Evolutionary conservation across 1,140 invertebrate species (phyloP).

Genomic region (Liolophura sinensis): DNA sequence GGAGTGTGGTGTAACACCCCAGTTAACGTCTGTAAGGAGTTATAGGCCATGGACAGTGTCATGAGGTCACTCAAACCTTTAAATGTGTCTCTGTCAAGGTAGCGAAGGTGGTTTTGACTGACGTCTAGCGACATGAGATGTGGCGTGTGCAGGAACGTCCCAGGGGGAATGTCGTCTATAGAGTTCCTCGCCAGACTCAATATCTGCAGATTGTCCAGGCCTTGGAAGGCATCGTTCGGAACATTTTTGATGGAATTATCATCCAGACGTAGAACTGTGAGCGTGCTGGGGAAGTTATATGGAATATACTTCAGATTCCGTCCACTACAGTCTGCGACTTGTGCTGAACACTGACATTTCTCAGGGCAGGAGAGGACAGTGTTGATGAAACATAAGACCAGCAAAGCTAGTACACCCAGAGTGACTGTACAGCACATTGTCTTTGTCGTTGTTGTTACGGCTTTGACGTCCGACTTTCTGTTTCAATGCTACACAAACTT

Average conservation of each 20-base stretch:
- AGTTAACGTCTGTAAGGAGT: conserved; percentile 53
- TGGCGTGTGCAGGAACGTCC: conserved; percentile 29
- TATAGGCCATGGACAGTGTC: conserved; percentile 59
- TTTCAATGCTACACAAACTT: too few relatives aligned
- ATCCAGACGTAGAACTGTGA: conserved; percentile 30
- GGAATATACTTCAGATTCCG: conserved; percentile 31
- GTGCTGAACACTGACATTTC: too few relatives aligned
- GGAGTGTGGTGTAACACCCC: conserved; percentile 50
- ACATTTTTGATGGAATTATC: conserved; percentile 40
- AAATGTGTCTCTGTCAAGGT: conserved; percentile 63
- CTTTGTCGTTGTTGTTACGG: too few relatives aligned
- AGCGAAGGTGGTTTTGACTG: conserved; percentile 67
- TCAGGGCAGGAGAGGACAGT: too few relatives aligned
- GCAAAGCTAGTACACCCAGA: too few relatives aligned
- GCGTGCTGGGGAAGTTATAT: conserved; percentile 25
- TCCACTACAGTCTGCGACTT: conserved; percentile 30
- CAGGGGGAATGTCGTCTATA: conserved; percentile 25
- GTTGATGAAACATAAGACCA: too few relatives aligned
- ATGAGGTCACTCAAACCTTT: conserved; percentile 48
- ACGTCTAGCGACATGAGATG: conserved; percentile 62
- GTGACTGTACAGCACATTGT: too few relatives aligned
- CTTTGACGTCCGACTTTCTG: too few relatives aligned
- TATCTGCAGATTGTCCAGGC: conserved; percentile 26
- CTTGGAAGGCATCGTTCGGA: conserved; percentile 22
- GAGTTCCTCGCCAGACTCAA: conserved; percentile 42